These are phyloP conservation scores for Chaetodon trifascialis DNA, from an alignment of 2,113 vertebrate genomes.

Conservation along the genomic window DNA sequence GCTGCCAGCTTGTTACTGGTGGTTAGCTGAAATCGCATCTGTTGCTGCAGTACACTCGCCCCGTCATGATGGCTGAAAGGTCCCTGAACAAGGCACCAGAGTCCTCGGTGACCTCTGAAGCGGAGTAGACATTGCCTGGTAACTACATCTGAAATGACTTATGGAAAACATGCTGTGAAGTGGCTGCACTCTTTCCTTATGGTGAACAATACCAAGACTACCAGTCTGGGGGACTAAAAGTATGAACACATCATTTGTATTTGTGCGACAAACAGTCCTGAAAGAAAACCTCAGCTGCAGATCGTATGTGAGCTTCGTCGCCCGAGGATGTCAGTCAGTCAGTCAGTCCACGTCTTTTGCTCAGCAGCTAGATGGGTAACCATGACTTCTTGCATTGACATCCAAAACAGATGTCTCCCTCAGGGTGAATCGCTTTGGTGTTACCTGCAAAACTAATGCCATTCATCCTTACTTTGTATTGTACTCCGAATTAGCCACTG, in stretches of 20 bases:
- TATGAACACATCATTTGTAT: neutral
- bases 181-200: neutral
- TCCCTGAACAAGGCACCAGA: conserved; percentile 51
- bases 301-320: neutral
- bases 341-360: neutral
- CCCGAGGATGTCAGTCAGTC: neutral
- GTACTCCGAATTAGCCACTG: neutral
- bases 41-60: neutral
- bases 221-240: conserved; percentile 25
- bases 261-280: neutral
- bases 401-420: neutral
- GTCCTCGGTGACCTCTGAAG: conserved; percentile 11
- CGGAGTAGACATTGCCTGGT: conserved; percentile 27
- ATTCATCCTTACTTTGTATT: neutral
- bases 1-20: conserved; percentile 47
- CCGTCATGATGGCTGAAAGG: conserved; percentile 13
- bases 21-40: conserved; percentile 55
- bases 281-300: neutral
- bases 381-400: neutral
- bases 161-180: neutral
- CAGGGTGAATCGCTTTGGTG: neutral
- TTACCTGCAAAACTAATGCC: neutral
- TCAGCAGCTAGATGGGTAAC: no score
- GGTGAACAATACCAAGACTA: neutral
- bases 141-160: conserved; percentile 7